Conservation (phyloP, 2,797 vertebrate species). For the Sus cebifrons region DNA sequence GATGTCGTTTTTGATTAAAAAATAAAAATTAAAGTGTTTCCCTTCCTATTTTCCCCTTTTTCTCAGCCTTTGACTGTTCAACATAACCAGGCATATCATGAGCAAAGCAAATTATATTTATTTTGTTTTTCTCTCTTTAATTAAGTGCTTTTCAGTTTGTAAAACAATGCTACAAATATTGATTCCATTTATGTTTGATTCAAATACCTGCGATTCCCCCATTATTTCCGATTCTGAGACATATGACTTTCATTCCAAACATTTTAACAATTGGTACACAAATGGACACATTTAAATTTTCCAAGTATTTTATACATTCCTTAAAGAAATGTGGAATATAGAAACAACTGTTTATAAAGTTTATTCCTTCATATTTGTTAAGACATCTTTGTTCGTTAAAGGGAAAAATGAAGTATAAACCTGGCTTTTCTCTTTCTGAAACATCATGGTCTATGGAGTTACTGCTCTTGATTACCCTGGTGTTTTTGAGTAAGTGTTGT, state of each 20-base stretch:
- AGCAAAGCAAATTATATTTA: background rate
- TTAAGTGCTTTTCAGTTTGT: constrained; percentile 30
- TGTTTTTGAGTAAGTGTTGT: background rate
- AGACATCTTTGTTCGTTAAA: background rate
- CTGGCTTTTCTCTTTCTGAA: background rate
- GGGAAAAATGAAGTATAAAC: background rate
- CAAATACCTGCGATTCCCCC: background rate
- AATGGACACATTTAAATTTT: constrained; percentile 47
- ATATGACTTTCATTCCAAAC: constrained; percentile 53
- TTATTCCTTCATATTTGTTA: constrained; percentile 34
- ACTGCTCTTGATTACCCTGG: background rate
- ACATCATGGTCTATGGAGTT: background rate
- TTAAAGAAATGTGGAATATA: constrained; percentile 32
- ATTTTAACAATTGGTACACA: constrained; percentile 9
- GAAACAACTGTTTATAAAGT: constrained; percentile 31
- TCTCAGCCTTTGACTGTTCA: background rate
- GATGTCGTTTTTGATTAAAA: constrained; percentile 3
- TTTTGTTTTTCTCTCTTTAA: constrained; percentile 33
- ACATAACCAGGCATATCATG: background rate
- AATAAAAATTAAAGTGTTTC: background rate
- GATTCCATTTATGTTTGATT: constrained; percentile 35
- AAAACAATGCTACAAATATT: background rate
- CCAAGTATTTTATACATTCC: constrained; percentile 13
- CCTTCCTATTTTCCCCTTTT: background rate
- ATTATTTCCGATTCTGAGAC: background rate